Evolutionary conservation across 1,140 invertebrate genomes (phyloP), one percentile per base, ranked within the genome.

Genomic region (Drosophila nannoptera): DNA sequence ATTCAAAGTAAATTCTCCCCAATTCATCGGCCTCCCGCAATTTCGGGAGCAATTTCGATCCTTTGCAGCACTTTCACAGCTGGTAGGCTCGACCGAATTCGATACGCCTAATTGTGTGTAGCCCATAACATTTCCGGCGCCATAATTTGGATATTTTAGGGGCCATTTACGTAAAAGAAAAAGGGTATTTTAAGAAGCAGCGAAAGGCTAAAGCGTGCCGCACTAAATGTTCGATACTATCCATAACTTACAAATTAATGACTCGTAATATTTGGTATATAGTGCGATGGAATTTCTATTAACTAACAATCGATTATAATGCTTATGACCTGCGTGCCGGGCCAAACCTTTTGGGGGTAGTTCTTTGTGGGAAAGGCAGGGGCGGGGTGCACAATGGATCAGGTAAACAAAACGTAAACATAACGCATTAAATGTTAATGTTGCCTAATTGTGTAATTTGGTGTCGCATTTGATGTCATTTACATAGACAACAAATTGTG

Each of bases 391-490:
- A 54, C 14, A 36, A 63, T 49, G 42, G 70, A 29, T 50, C 73
- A 75, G 76, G 68, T 65, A 83, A 83, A 83, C 70, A 78, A 84
- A 84, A 78, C 73, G 80, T 66, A 84, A 83, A 80, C 73, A 84
- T 77, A 74, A 84, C 81, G 74, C 77, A 86, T 86, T 86, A 86
- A 86, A 86, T 77, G 81, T 86, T 86, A 86, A 86, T 86, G 81
- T 75, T 75, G 81, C 74, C 81, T 86, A 86, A 86, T 86, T 86
- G 81, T 86, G 81, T 86, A 86, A 86, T 86, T 86, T 86, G 81
- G 73, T 86, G 81, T 86, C 77, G 81, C 77, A 68, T 73, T 84
- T 77, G 43, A 65, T 77, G 81, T 69, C 81, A 80, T 80, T 84
- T 84, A 63, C 63, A 63, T 66, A 66, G 73, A 69, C 70, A 75